Conservation (phyloP, 2,888 invertebrate species). For the Noctua fimbriata region DNA sequence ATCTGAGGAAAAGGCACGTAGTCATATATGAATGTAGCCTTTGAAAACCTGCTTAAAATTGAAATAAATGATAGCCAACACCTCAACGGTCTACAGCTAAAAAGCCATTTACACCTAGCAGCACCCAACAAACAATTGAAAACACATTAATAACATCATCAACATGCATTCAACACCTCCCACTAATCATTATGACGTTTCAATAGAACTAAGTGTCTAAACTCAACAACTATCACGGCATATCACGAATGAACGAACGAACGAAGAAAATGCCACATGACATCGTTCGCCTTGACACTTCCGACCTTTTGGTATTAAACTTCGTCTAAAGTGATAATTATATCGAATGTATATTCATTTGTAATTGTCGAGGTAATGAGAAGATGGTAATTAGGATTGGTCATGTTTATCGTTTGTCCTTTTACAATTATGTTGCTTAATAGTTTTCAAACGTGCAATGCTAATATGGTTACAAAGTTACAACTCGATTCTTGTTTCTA, state of each 20-base stretch:
- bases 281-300: constrained; percentile 54
- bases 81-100: not conserved
- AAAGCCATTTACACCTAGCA: not conserved
- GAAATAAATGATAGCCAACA: not conserved
- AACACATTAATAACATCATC: constrained; percentile 41
- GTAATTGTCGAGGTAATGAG: constrained; percentile 40
- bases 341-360: constrained; percentile 33
- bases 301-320: constrained; percentile 51
- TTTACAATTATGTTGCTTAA: constrained; percentile 11
- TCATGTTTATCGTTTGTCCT: constrained; percentile 34
- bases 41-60: not conserved
- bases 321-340: constrained; percentile 43
- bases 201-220: constrained; percentile 41
- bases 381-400: constrained; percentile 31
- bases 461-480: too few species aligned
- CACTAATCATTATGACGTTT: constrained; percentile 58
- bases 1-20: not conserved
- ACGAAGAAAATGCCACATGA: constrained; percentile 46
- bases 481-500: not conserved
- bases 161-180: constrained; percentile 28
- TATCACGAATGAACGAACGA: constrained; percentile 51
- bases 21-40: not conserved
- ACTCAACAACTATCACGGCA: constrained; percentile 20
- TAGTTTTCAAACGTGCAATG: not conserved
- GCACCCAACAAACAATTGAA: constrained; percentile 31